These are phyloP conservation scores for Ia io DNA, from an alignment of 2,113 vertebrate species.

Conservation along the genomic window DNA sequence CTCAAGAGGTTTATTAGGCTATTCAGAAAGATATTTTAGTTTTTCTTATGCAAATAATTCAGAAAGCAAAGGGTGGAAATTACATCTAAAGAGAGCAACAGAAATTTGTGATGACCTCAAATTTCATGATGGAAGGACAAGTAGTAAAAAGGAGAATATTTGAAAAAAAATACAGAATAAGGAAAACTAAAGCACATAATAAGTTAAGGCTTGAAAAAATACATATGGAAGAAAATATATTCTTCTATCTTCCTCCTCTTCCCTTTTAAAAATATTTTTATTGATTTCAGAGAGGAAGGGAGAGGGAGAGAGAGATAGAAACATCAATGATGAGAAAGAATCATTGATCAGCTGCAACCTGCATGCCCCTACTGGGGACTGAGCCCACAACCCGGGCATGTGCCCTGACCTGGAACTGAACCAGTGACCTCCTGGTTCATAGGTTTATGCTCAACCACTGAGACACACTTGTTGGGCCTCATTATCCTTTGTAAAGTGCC, in stretches of 20 bases:
- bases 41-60: neutral
- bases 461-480: too few species aligned
- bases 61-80: neutral
- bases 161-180: neutral
- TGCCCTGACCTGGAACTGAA: too few species aligned
- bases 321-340: too few species aligned
- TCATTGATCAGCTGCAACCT: too few species aligned
- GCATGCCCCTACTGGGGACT: too few species aligned
- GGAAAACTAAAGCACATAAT: neutral
- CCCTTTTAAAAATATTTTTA: too few species aligned
- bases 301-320: too few species aligned
- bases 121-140: neutral
- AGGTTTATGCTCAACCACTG: too few species aligned
- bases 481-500: neutral
- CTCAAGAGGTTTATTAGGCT: neutral
- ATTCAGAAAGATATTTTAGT: neutral
- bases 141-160: neutral
- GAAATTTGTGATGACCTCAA: neutral
- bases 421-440: too few species aligned
- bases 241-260: neutral
- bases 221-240: neutral
- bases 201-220: neutral
- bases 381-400: too few species aligned
- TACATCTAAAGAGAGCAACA: neutral
- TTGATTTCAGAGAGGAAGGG: too few species aligned